phyloP scores from a whole-genome alignment of 2,797 vertebrate genomes.

The Chiloscyllium punctatum region DNA sequence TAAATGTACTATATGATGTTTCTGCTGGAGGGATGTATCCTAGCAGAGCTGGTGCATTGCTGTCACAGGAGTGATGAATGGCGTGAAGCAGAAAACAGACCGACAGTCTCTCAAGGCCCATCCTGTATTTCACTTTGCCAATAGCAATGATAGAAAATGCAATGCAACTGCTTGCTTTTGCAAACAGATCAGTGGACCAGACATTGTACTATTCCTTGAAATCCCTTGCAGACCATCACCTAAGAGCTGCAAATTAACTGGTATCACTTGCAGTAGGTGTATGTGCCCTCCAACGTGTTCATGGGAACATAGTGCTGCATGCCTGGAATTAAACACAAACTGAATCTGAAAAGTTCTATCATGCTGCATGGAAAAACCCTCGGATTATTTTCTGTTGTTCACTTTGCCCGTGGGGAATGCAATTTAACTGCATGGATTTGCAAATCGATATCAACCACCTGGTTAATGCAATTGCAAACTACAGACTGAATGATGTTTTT shows the following conservation, averaged over 20 bases:
- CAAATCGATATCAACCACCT: background rate
- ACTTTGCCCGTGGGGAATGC: background rate
- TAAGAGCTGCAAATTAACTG: background rate
- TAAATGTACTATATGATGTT: background rate
- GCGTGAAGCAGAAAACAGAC: background rate
- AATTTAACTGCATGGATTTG: background rate
- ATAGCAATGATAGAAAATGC: background rate
- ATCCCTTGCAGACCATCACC: background rate
- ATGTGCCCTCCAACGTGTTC: background rate
- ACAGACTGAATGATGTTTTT: background rate
- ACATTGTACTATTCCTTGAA: too few species aligned
- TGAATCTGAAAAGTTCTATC: background rate
- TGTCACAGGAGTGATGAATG: background rate
- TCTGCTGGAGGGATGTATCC: background rate
- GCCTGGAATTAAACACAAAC: background rate
- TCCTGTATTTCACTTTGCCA: background rate
- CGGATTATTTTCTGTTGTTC: background rate
- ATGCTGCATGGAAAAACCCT: background rate
- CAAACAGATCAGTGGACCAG: too few species aligned
- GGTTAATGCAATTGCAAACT: background rate
- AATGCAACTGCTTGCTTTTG: too few species aligned
- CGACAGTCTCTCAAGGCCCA: background rate
- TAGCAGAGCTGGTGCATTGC: background rate
- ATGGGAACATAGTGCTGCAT: background rate
- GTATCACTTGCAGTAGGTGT: background rate